Evolutionary conservation across 53 echinoderm and acorn worm genomes (phyloP), one percentile per base, ranked within the genome.

Genomic region (Temnopleurus reevesii): DNA sequence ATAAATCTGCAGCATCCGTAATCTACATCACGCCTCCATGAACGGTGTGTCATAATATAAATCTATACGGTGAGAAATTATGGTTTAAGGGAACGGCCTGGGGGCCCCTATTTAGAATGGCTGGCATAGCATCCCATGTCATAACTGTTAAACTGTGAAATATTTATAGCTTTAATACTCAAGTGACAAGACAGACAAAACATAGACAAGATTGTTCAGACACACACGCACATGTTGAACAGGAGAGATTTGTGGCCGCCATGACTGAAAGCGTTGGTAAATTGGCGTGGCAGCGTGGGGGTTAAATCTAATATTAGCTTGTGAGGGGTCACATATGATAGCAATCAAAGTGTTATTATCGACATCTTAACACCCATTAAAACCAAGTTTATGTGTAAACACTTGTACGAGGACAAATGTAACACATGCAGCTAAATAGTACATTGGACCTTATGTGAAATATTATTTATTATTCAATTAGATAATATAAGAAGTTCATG

Each of bases 101-200:
- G 30, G 36, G 55, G 83, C 83, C 56, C 56, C 83, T 56, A 55
- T 83, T 83, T 83, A 83, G 83, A 47, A 53, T n/a, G 83, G 23
- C 57, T 56, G 55, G 57, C 4, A 83, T 33, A 56, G 83, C 83
- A 15, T 33, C 15, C 35, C 83, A 83, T 83, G 83, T 83, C 83
- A 83, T 83, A 83, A 83, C 83, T 54, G 83, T 83, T 83, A 83
- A 83, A 83, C 54, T 53, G 49, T 83, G 83, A 83, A 55, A 83
- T 53, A 83, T 83, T 83, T 83, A 83, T 55, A 56, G 55, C 83
- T 54, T 55, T 71, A 71, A 71, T 71, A 71, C 71, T 21, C 41
- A 41, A 41, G n/a, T 71, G 71, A 71, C 41, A 63, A 33, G 63
- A 34, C 63, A 63, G 63, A 63, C 63, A 33, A 31, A 71, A 71